Evolutionary conservation across 2,888 invertebrate genomes (phyloP).

Genomic region (Gibbula magus): DNA sequence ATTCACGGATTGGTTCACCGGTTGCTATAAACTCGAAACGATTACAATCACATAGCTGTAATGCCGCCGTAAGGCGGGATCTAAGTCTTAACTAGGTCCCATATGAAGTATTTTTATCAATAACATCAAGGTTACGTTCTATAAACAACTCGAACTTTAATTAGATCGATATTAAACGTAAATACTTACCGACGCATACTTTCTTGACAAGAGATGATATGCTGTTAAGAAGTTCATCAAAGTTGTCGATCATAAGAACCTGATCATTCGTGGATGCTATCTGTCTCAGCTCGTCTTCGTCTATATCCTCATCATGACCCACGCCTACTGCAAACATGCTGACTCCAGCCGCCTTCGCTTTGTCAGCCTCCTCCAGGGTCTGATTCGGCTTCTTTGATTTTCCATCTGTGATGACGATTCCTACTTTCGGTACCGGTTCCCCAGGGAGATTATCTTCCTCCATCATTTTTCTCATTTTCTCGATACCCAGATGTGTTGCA

Average conservation of each 20-base stretch:
- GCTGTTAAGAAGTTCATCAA: not conserved
- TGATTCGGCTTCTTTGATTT: not conserved
- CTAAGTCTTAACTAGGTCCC: too few species aligned
- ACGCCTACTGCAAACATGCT: not conserved
- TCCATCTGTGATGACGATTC: not conserved
- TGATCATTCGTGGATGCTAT: not conserved
- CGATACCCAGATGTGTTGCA: not conserved
- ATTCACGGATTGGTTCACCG: too few species aligned
- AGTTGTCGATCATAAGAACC: not conserved
- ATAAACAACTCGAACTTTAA: too few species aligned
- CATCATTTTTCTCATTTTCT: not conserved
- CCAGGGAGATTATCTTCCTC: not conserved
- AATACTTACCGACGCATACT: too few species aligned
- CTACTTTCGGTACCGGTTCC: not conserved
- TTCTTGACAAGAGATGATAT: too few species aligned
- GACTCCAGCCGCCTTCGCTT: not conserved
- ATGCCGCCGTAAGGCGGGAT: too few species aligned
- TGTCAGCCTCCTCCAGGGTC: not conserved
- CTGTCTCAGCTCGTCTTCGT: not conserved
- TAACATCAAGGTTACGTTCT: too few species aligned
- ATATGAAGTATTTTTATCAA: too few species aligned
- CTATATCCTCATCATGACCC: not conserved
- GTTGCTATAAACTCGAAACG: too few species aligned
- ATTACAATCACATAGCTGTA: too few species aligned
- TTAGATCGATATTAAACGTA: too few species aligned